Base-by-base conservation (phyloP, 2,888 invertebrate species). In the Prosopocoilus inquinatus region DNA sequence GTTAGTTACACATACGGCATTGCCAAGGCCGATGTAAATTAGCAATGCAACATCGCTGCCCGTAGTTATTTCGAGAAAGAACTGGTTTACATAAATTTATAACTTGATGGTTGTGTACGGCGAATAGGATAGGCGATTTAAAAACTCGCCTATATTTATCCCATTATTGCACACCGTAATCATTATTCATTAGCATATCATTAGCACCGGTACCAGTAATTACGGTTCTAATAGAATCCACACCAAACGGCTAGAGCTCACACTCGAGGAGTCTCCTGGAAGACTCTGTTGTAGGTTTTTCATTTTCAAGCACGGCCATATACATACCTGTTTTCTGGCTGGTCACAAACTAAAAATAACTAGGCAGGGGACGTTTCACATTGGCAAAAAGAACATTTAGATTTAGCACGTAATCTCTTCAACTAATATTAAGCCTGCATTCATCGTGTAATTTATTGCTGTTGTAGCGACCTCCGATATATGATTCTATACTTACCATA, bases 11-110 rank as follows among this genome's bases (percentile, higher is more conserved):
- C 60, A 60, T 59, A 63, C 65, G 67, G 62, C 67, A 67, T 67
- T 67, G 67, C 63, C 67, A 67, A 67, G 67, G 67, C 58, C 67
- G 67, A 55, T 43, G 61, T 59, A 64, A 67, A 66, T 66, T 65
- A 64, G 64, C 60, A 61, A 61, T 58, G 59, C 60, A 61, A 43
- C 59, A 53, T 53, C 45, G 56, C 58, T 60, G 57, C 58, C 47
- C 54, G 61, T 55, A 62, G 66, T 64, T 66, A 66, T 67, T 67
- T 66, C 59, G 61, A 65, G 66, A 63, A 39, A 41, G 54, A 54
- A 54, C 54, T 54, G 54, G 54, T 54, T 54, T 38, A 49, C 54
- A 45, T 48, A 35, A 54, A 54, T 54, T 54, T 50, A 54, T 49
- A 54, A 54, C 50, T 43, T 50, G 50, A 50, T 41, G 41, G 41